Evolutionary conservation across 1,140 invertebrate species (phyloP), one percentile per base, ranked within the genome.

Genomic region (Venturia canescens): DNA sequence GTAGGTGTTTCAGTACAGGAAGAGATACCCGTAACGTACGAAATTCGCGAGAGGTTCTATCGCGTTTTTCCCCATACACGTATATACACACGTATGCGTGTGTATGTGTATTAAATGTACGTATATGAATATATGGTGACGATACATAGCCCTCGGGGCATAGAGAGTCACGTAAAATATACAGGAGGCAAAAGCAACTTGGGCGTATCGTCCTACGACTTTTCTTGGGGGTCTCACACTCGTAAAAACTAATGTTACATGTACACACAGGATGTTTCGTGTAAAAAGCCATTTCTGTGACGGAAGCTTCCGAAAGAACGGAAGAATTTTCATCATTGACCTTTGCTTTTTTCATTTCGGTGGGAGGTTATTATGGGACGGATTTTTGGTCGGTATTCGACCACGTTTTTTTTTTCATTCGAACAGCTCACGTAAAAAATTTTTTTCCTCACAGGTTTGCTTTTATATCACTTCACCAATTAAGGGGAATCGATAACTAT

Each of bases 201-300:
- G 31, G n/a, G 70, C 60, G 60, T 50, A 71, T 69, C 80, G 48
- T 77, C 23, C 72, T 76, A 63, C 66, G 78, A 82, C 74, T 80
- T 80, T 38, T 48, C 83, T 84, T 78, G 21, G 21, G 83, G 80
- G 80, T 82, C 78, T 69, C 60, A 82, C 83, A 80, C 74, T 80
- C 80, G 80, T 84, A 84, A 84, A 84, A 84, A 84, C 80, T 82
- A 84, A 84, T 84, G 83, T 80, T 75, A 83, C 77, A 79, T 21
- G 44, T 79, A 70, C 76, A 76, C 60, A 70, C 26, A 38, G 44
- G 23, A 16, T 34, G 71, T 66, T n/a, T 23, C 21, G 26, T 50
- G 31, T 29, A 23, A 18, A 57, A 57, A n/a, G 38, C 3, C 13
- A 44, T 0, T 44, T 4, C 13, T 44, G 13, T 44, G n/a, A n/a